Evolutionary conservation across 2,888 invertebrate species (phyloP).

Genomic region (Steinernema scapterisci): DNA sequence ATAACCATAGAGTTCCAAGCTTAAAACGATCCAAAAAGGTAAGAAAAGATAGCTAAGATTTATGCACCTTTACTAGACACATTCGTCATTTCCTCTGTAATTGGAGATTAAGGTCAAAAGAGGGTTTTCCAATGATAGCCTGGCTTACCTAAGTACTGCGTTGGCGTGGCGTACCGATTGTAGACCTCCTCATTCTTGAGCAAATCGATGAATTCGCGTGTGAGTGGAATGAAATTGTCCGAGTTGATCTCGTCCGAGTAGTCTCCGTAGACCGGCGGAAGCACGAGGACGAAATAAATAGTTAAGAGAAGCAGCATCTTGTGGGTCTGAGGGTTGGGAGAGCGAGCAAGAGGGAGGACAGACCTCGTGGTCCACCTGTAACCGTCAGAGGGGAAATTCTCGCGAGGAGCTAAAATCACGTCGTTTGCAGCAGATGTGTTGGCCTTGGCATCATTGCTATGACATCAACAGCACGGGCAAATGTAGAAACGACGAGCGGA

Average conservation of each 20-base stretch:
- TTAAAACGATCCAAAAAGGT: too few relatives aligned
- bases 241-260: conserved; percentile 23
- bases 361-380: not conserved
- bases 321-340: not conserved
- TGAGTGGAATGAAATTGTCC: conserved; percentile 41
- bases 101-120: not conserved
- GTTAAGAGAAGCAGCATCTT: not conserved
- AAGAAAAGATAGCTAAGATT: too few relatives aligned
- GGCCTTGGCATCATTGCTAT: not conserved
- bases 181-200: conserved; percentile 57
- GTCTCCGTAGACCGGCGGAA: not conserved
- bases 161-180: conserved; percentile 65
- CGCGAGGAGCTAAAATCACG: conserved; percentile 15
- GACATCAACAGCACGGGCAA: not conserved
- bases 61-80: not conserved
- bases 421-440: not conserved
- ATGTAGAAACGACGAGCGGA: too few relatives aligned
- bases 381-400: not conserved
- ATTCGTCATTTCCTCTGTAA: not conserved
- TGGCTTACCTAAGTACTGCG: conserved; percentile 59
- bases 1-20: too few relatives aligned
- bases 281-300: not conserved
- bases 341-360: not conserved
- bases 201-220: conserved; percentile 53
- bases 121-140: not conserved